phyloP scores from a whole-genome alignment of 2,888 invertebrate species.

The Macaria liturata region DNA sequence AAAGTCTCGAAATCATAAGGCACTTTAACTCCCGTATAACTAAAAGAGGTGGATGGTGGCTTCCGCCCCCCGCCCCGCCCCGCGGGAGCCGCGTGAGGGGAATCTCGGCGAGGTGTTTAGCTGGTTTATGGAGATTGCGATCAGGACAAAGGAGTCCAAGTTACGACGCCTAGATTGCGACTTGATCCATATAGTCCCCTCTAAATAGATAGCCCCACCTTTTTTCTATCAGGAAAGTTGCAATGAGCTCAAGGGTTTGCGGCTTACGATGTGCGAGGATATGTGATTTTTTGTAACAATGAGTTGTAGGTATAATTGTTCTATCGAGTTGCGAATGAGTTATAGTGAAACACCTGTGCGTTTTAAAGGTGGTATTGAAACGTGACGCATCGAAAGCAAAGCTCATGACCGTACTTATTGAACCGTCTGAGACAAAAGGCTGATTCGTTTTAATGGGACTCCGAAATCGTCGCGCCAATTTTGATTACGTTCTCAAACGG shows the following conservation, averaged over 20 bases:
- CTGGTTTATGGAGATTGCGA: slow-evolving; percentile 82
- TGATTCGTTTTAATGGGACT: slow-evolving; percentile 21
- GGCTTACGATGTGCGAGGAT: slow-evolving; percentile 17
- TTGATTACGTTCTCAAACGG: slow-evolving; percentile 28
- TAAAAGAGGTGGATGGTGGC: slow-evolving; percentile 46
- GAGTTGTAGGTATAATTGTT: slow-evolving; percentile 22
- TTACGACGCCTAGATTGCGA: slow-evolving; percentile 71
- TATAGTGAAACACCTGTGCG: slow-evolving; percentile 29
- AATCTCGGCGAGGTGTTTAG: slow-evolving; percentile 78
- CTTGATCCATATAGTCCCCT: slow-evolving; percentile 63
- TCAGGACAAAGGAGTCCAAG: slow-evolving; percentile 77
- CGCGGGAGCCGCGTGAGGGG: slow-evolving; percentile 54
- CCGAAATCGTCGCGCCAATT: slow-evolving; percentile 31
- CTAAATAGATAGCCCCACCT: slow-evolving; percentile 49
- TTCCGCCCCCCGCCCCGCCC: slow-evolving; percentile 32
- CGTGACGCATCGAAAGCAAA: slow-evolving; percentile 19
- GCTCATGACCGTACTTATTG: slow-evolving; percentile 12
- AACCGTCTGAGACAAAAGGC: slow-evolving; percentile 18
- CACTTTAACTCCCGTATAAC: slow-evolving; percentile 66
- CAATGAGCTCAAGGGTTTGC: slow-evolving; percentile 38
- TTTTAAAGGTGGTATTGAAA: slow-evolving; percentile 14
- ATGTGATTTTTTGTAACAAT: slow-evolving; percentile 31
- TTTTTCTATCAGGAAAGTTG: slow-evolving; percentile 51
- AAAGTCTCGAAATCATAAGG: slow-evolving; percentile 68
- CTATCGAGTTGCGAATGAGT: slow-evolving; percentile 20